Evolutionary conservation across 2,113 vertebrate genomes (phyloP), one percentile per base, ranked within the genome.

Genomic region (Thryonomys swinderianus): DNA sequence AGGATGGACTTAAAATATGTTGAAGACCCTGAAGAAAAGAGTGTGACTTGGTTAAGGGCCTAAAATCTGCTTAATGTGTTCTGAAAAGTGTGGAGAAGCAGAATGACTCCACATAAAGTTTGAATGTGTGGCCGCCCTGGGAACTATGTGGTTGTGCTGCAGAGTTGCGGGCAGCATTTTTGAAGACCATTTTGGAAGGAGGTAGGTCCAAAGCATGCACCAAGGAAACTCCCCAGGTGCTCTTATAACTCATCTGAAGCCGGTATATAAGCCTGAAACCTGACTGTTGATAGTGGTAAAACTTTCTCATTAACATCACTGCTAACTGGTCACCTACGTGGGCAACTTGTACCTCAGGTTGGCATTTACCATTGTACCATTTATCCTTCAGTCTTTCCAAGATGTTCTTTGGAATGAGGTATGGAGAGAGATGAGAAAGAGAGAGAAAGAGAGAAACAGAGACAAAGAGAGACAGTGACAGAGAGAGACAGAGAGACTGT

Each of bases 401-500:
- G 45, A 73, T 73, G 51, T 30, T 88, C 16, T 88, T 93, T 90
- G n/a, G 64, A 91, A 91, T 81, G 34, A 87, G 64, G 45, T 73
- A 34, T 51, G 64, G 14, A 37, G 90, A 51, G 7, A 79, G 17
- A 71, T 51, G 11, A 90, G 64, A 5, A 71, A 55, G 53, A 55
- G 3, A 71, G 14, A 37, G 90, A 51, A 6, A 73, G 17, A 71
- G 11, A 90, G 64, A 5, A 71, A 55, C 8, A 55, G 11, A 55
- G 53, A 55, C 16, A 55, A 13, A 55, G 11, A 51, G 53, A 55
- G 11, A 51, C 10, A 51, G 48, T 11, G 53, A 55, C 14, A 55
- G 53, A 55, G 11, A 57, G 55, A 57, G 16, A 57, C 14, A 57
- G 16, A 55, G 53, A 57, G 3, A 57, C 17, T 90, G 55, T 64